These are phyloP conservation scores for human (Homo sapiens) DNA, from an alignment of 2,113 vertebrate genomes.

Conservation along the genomic window DNA sequence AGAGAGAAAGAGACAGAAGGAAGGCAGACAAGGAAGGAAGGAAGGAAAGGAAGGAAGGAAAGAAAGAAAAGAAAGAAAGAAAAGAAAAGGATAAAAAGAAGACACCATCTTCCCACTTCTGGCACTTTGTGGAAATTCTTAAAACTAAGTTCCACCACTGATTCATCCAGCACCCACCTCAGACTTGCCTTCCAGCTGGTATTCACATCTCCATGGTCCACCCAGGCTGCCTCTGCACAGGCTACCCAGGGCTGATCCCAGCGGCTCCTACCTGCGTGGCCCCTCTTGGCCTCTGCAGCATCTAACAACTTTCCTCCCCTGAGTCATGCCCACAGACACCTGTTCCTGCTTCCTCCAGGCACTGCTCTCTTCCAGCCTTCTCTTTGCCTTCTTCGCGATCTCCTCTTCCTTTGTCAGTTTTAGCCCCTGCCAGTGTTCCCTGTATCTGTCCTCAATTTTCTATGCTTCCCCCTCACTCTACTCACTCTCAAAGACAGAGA, in stretches of 20 bases:
- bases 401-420: background rate
- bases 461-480: too few relatives aligned
- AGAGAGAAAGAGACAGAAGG: too few relatives aligned
- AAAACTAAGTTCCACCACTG: background rate
- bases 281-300: background rate
- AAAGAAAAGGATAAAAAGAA: too few relatives aligned
- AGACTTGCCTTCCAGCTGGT: background rate
- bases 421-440: too few relatives aligned
- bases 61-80: fast-evolving
- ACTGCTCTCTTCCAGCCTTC: background rate
- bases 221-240: fast-evolving
- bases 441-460: too few relatives aligned
- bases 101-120: background rate
- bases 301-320: too few relatives aligned
- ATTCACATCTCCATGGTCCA: fast-evolving
- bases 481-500: background rate
- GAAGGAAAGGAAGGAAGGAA: too few relatives aligned
- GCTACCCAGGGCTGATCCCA: background rate
- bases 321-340: background rate
- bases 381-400: background rate
- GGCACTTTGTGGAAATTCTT: background rate
- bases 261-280: too few relatives aligned
- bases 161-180: too few relatives aligned
- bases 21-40: too few relatives aligned
- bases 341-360: fast-evolving